These are phyloP conservation scores for Axis porcinus DNA, from an alignment of 2,113 vertebrate species.

Conservation along the genomic window DNA sequence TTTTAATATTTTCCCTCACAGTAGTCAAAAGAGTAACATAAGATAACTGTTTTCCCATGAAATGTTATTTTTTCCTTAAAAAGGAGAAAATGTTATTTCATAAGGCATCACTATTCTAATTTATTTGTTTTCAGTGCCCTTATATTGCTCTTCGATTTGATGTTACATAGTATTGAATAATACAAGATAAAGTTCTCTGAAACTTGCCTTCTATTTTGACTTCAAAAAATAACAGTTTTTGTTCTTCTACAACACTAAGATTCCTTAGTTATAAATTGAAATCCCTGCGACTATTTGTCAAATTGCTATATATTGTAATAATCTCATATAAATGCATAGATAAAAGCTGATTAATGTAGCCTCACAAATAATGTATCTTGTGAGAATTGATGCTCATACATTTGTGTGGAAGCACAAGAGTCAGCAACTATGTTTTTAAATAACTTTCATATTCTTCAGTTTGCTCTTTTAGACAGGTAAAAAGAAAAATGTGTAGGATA, in stretches of 20 bases:
- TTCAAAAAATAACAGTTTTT: background rate
- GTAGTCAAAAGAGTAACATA: background rate
- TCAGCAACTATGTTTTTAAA: background rate
- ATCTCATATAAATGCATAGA: constrained; percentile 1
- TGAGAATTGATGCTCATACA: background rate
- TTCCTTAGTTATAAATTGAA: background rate
- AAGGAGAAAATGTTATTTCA: background rate
- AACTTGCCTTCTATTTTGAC: constrained; percentile 1
- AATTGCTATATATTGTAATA: constrained; percentile 5
- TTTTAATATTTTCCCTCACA: background rate
- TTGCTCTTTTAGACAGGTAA: background rate
- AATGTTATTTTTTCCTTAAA: background rate
- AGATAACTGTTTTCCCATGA: background rate
- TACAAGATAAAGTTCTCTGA: background rate
- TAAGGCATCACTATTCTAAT: background rate
- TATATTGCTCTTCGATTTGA: background rate
- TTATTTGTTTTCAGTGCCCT: background rate
- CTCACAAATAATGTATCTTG: background rate
- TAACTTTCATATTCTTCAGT: background rate
- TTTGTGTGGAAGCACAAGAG: background rate
- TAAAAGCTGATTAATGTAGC: constrained; percentile 17
- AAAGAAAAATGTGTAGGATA: background rate
- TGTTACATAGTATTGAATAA: background rate
- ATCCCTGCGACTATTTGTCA: background rate
- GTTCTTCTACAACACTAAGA: background rate